Base-by-base conservation (phyloP, 2,113 vertebrate genomes). In the Caracal caracal region DNA sequence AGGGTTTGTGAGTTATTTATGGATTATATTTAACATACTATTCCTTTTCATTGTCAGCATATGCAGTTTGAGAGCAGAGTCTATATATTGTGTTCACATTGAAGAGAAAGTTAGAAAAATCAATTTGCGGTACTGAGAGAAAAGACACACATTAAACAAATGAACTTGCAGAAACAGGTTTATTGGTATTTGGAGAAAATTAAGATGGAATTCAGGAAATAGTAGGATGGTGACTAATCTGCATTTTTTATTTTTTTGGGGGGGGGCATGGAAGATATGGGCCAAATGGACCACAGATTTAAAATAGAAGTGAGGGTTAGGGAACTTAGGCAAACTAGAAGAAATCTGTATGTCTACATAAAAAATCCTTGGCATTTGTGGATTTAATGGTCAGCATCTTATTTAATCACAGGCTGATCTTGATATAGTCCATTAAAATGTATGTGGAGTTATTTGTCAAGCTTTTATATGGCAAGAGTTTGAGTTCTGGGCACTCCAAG, bases 51-150 rank as follows among this genome's bases (percentile, higher is more conserved):
- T 40, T 71, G 2, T 81, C 65, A 47, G 40, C 4, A 61, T 51
- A 12, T 28, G 22, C 13, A 80, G 1, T 89, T 80, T 84, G 66
- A 89, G 28, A 96, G 5, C 26, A 79, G 7, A 75, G 13, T 80
- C 10, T 17, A 73, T 79, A 61, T 81, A 35, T 35, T 51, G 24
- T 73, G 76, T 83, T 86, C 66, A 82, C 37, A 20, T 13, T 89
- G 24, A 96, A 66, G 43, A 94, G 63, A 81, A 61, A 63, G 10
- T 88, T 30, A 70, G 56, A 94, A 94, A 96, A 97, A 94, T 89
- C 61, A 79, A 51, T 93, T 51, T 16, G 88, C 63, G 49, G 59
- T 91, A 20, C 59, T 85, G 35, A 91, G 26, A 66, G 43, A 80
- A 91, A 91, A 79, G 82, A 83, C 11, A 86, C 6, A 40, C 35